A percentile compares a stretch with the other conserved stretches of the same genome.
Conservation (phyloP, 2,113 vertebrate species). For the Pycnonotus jocosus region DNA sequence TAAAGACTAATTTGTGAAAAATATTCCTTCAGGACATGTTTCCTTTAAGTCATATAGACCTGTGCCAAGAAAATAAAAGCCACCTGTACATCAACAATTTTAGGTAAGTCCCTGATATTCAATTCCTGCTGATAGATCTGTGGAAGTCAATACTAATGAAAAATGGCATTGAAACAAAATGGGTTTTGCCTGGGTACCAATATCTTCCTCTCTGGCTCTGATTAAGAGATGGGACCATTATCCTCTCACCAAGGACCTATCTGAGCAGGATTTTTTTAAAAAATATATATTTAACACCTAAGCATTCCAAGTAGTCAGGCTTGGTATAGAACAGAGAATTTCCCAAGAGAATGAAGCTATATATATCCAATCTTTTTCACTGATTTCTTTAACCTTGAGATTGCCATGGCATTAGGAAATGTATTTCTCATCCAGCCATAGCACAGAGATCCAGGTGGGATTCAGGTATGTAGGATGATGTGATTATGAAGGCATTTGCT, state of each 20-base stretch:
- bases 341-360: not conserved
- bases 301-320: not conserved
- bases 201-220: not conserved
- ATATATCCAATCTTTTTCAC: not conserved
- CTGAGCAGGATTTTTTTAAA: not conserved
- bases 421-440: not conserved
- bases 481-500: not conserved
- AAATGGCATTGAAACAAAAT: not conserved
- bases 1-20: not conserved
- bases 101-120: not conserved
- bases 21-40: not conserved
- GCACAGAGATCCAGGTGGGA: not conserved
- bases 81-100: not conserved
- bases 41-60: not conserved
- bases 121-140: not conserved
- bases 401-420: not conserved
- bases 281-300: not conserved
- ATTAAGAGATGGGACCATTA: not conserved
- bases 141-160: not conserved
- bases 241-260: not conserved
- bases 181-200: not conserved
- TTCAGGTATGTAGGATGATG: not conserved
- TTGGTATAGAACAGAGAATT: not conserved
- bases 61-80: slow-evolving; percentile 7
- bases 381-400: not conserved